Conservation (phyloP, 2,797 vertebrate species). For the Falco biarmicus region DNA sequence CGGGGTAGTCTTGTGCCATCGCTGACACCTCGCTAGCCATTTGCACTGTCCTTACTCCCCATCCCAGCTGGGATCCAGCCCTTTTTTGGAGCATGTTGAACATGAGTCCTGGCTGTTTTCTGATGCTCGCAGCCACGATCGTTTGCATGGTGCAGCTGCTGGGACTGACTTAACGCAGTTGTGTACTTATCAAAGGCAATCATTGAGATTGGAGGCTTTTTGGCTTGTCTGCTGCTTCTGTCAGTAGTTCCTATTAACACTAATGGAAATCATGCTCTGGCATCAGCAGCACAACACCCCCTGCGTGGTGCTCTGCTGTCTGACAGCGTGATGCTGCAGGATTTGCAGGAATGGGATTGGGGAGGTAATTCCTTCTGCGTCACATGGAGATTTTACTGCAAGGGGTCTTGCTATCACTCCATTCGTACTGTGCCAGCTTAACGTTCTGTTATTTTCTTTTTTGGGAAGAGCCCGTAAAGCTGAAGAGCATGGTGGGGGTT, state of each 20-base stretch:
- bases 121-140: fast-evolving
- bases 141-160: not conserved
- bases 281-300: not conserved
- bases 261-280: constrained; percentile 31
- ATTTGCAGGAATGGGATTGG: not conserved
- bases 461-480: not conserved
- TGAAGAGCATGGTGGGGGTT: not conserved
- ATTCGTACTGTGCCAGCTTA: not conserved
- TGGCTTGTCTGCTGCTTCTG: constrained; percentile 1
- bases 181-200: not conserved
- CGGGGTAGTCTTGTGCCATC: not conserved
- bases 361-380: constrained; percentile 37
- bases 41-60: not conserved
- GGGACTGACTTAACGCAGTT: not conserved
- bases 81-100: not conserved
- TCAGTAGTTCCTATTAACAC: constrained; percentile 38
- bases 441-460: not conserved
- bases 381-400: not conserved
- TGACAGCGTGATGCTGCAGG: not conserved
- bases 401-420: not conserved
- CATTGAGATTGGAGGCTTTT: not conserved
- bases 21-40: not conserved
- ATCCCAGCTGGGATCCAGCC: not conserved
- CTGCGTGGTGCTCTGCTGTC: not conserved
- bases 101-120: not conserved